Base-by-base conservation (phyloP, 2,797 vertebrate genomes). In the Xenops minutus region DNA sequence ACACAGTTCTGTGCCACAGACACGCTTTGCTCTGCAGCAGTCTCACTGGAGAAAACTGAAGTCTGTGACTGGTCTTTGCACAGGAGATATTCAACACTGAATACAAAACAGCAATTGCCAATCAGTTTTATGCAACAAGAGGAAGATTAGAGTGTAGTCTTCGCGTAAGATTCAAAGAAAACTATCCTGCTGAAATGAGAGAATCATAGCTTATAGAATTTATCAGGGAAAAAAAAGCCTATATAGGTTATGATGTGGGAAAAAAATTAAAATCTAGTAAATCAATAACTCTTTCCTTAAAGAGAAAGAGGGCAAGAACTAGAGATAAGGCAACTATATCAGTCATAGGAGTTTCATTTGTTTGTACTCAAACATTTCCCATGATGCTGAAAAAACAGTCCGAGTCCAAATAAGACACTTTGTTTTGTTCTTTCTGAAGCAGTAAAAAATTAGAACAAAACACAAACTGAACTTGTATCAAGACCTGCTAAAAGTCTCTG, bases 21-120 rank as follows among this genome's bases (percentile, higher is more conserved):
- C 30, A 18, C 0, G 6, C 73, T 85, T 24, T 3, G 6, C 41
- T 49, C 55, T 56, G 49, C 62, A 81, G 69, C 0, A 0, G 36
- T 73, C 94, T 58, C 43, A 77, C 82, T 2, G 4, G 15, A 73
- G 29, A 21, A 78, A 73, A 90, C n/a, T 24, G 18, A 85, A 88
- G 66, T 41, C 68, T 43, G 23, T 10, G 10, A 52, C 41, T 46
- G 30, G 24, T 78, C 56, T 76, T 26, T 75, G 74, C 46, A 52
- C 19, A 67, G 4, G 14, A 77, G 39, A 67, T 32, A 63, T 0
- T 73, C 52, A 44, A 71, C 36, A 30, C 19, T 4, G 34, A 91
- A 81, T 27, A 69, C 7, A 5, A 66, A 80, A 3, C 5, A 21
- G 41, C 52, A 68, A 74, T 1, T 68, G 41, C 24, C 46, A 37